Percentiles rank a stretch among this genome's conserved stretches.
These are phyloP conservation scores for Danio tinwini DNA, from an alignment of 2,797 vertebrate species.

Conservation along the genomic window DNA sequence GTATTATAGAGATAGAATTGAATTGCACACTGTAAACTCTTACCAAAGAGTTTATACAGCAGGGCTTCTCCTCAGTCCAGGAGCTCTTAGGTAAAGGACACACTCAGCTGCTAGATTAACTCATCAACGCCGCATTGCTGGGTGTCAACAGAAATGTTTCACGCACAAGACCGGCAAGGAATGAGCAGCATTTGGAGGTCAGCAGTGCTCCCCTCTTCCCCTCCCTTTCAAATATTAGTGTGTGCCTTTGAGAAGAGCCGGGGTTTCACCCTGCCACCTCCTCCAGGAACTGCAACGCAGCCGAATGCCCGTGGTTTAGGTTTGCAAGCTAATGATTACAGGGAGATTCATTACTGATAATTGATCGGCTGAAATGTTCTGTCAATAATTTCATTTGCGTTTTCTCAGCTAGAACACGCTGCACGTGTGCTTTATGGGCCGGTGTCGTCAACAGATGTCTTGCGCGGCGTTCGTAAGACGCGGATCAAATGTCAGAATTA, in stretches of 20 bases:
- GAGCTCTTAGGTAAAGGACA: slow-evolving; percentile 72
- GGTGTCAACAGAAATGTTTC: slow-evolving; percentile 87
- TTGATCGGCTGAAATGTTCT: slow-evolving; percentile 56
- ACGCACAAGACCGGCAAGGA: slow-evolving; percentile 81
- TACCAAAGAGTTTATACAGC: neutral
- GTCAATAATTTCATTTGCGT: slow-evolving; percentile 52
- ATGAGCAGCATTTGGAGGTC: slow-evolving; percentile 86
- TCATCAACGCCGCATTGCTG: slow-evolving; percentile 86
- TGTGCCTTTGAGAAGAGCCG: slow-evolving; percentile 77
- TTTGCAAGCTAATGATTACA: slow-evolving; percentile 62
- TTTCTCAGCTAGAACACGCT: slow-evolving; percentile 45
- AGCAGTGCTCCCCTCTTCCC: slow-evolving; percentile 74
- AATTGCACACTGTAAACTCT: too few species aligned
- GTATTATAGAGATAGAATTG: too few species aligned
- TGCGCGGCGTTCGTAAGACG: neutral
- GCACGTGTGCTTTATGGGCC: neutral
- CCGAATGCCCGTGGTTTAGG: slow-evolving; percentile 60
- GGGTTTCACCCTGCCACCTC: slow-evolving; percentile 76
- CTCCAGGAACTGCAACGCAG: slow-evolving; percentile 67
- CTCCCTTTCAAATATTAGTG: slow-evolving; percentile 82
- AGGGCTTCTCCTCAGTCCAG: slow-evolving; percentile 16
- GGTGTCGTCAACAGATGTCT: slow-evolving; percentile 1
- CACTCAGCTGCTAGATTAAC: slow-evolving; percentile 87
- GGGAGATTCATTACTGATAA: slow-evolving; percentile 44
- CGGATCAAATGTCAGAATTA: neutral